A percentile compares a stretch with the other conserved stretches of the same genome.
These are phyloP conservation scores for Thera britannica DNA, from an alignment of 2,888 invertebrate genomes.

Conservation along the genomic window DNA sequence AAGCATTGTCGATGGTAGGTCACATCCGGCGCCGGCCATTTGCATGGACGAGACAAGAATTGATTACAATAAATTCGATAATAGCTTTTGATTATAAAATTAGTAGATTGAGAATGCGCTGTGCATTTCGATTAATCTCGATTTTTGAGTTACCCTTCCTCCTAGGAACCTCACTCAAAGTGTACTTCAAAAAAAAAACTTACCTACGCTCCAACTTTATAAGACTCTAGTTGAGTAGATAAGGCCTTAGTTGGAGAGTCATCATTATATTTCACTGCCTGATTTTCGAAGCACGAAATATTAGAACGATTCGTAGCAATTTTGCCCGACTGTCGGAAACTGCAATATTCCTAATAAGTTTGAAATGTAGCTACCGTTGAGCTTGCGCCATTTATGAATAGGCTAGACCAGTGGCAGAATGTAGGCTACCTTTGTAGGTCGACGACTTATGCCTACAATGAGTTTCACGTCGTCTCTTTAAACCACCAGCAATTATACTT, in stretches of 20 bases:
- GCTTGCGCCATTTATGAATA: conserved; percentile 22
- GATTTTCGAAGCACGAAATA: not conserved
- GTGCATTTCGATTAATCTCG: conserved; percentile 18
- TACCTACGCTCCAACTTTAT: no score
- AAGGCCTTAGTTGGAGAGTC: not conserved
- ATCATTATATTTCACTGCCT: conserved; percentile 1
- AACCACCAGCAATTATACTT: no score
- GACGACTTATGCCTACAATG: conserved; percentile 24
- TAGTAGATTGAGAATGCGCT: conserved; percentile 32
- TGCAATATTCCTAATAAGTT: conserved; percentile 17
- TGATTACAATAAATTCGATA: conserved; percentile 60
- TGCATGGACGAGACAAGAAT: conserved; percentile 79
- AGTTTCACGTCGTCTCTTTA: no score
- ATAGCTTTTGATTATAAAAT: conserved; percentile 45
- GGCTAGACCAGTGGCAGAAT: conserved; percentile 24
- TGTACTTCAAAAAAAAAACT: no score
- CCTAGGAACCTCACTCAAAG: no score
- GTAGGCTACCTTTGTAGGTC: conserved; percentile 33
- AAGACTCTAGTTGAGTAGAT: no score
- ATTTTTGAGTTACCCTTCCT: not conserved
- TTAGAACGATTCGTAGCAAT: not conserved
- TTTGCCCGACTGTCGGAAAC: conserved; percentile 14
- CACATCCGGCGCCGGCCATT: conserved; percentile 82
- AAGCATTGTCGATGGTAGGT: conserved; percentile 78
- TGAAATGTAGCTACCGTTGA: conserved; percentile 16